phyloP scores from a whole-genome alignment of 2,888 invertebrate species.

The Sussaba pulchella region DNA sequence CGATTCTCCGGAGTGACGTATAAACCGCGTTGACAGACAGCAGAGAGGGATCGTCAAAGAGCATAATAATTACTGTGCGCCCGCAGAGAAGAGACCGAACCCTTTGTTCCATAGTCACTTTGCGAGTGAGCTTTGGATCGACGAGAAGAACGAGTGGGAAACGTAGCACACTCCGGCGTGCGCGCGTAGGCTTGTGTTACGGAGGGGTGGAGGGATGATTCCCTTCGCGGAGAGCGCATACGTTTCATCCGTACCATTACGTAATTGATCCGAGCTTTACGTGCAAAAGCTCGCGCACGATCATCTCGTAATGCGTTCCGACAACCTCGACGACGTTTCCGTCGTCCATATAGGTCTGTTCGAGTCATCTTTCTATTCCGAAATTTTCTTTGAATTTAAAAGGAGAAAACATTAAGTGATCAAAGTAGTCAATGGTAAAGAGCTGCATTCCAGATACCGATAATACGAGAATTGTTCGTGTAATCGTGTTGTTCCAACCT shows the following conservation, averaged over 20 bases:
- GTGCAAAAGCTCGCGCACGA: conserved; percentile 19
- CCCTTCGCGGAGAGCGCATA: conserved; percentile 32
- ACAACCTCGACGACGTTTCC: conserved; percentile 22
- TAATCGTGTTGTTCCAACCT: too few species aligned
- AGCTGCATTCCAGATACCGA: too few species aligned
- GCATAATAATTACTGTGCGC: conserved; percentile 84
- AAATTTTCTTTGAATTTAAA: too few species aligned
- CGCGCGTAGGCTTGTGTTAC: background rate
- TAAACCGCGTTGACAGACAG: conserved; percentile 80
- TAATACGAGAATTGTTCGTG: too few species aligned
- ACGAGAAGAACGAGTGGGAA: conserved; percentile 43
- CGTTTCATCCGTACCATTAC: conserved; percentile 58
- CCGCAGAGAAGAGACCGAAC: conserved; percentile 83
- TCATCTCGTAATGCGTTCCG: conserved; percentile 29
- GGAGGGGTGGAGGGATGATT: conserved; percentile 26
- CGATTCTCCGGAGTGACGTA: conserved; percentile 76
- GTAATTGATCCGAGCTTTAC: conserved; percentile 57
- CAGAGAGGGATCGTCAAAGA: conserved; percentile 80
- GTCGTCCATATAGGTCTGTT: background rate
- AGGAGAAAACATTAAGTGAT: too few species aligned
- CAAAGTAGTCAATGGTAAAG: too few species aligned
- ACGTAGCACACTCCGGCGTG: background rate
- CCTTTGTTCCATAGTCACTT: conserved; percentile 84
- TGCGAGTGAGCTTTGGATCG: conserved; percentile 70
- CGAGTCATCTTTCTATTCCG: background rate